Evolutionary conservation across 2,113 vertebrate species (phyloP).

Genomic region (Verasper variegatus): DNA sequence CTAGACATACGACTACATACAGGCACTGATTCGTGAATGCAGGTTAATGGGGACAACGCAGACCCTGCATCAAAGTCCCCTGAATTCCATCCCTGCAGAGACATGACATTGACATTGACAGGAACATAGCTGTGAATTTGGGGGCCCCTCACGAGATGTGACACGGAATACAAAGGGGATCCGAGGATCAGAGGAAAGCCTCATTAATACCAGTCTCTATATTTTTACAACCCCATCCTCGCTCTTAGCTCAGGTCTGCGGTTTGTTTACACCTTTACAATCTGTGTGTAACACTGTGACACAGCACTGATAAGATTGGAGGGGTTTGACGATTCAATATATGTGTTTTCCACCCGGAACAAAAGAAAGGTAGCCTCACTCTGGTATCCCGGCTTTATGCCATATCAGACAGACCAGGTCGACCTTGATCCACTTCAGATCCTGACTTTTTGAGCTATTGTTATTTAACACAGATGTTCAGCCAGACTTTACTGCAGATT

Average conservation of each 20-base stretch:
- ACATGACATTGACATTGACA: conserved; percentile 30
- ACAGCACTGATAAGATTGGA: not conserved
- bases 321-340: conserved; percentile 1
- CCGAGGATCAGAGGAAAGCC: conserved; percentile 45
- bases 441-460: conserved; percentile 11
- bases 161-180: conserved; percentile 52
- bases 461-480: conserved; percentile 24
- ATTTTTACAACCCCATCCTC: not conserved
- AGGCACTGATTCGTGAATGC: not conserved
- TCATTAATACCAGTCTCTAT: conserved; percentile 46
- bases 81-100: conserved; percentile 18
- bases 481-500: not conserved
- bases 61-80: conserved; percentile 13
- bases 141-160: conserved; percentile 45
- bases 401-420: conserved; percentile 4
- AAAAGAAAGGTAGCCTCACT: conserved; percentile 9
- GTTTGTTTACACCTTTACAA: conserved; percentile 16
- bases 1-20: not conserved
- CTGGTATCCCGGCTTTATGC: not conserved
- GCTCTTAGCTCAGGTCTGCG: not conserved
- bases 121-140: conserved; percentile 1
- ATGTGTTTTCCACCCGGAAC: not conserved
- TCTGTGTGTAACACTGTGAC: not conserved
- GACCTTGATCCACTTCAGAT: conserved; percentile 9
- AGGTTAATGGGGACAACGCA: not conserved